Evolutionary conservation across 35 echinoderm and acorn worm species (phyloP).

Genomic region (Apostichopus japonicus): DNA sequence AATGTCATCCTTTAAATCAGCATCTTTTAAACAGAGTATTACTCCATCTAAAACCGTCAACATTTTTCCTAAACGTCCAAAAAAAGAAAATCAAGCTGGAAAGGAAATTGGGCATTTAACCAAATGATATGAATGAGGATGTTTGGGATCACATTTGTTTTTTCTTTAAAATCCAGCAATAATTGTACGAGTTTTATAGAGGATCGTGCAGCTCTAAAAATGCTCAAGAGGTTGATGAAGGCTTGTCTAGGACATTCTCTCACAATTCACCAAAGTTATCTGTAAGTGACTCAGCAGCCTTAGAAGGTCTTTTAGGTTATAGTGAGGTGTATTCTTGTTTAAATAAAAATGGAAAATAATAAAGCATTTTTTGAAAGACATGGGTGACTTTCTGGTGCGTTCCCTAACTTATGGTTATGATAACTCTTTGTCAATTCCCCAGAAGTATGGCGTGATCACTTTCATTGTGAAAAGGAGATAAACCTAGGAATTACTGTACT

Average conservation of each 20-base stretch:
- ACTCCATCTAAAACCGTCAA: not conserved
- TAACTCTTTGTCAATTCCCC: not conserved
- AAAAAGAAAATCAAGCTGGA: not conserved
- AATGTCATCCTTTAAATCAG: too few relatives aligned
- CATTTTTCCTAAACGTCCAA: not conserved
- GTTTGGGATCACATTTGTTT: not conserved
- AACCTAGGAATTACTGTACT: not conserved
- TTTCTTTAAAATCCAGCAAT: not conserved
- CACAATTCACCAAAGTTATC: not conserved
- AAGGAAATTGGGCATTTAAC: not conserved
- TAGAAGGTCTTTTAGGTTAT: not conserved
- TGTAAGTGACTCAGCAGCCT: not conserved
- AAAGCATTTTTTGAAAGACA: not conserved
- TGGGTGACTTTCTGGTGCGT: not conserved
- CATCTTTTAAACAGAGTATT: too few relatives aligned
- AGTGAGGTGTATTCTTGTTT: not conserved
- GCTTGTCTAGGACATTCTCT: not conserved
- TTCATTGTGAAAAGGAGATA: not conserved
- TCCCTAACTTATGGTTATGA: not conserved
- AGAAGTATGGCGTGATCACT: not conserved
- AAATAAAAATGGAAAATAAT: not conserved
- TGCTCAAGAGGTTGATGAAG: not conserved
- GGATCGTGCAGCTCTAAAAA: not conserved
- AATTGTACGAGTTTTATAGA: not conserved
- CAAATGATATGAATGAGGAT: not conserved